These are phyloP conservation scores for Gyrodactylus salaris DNA, from an alignment of 1,140 invertebrate species.

Conservation along the genomic window DNA sequence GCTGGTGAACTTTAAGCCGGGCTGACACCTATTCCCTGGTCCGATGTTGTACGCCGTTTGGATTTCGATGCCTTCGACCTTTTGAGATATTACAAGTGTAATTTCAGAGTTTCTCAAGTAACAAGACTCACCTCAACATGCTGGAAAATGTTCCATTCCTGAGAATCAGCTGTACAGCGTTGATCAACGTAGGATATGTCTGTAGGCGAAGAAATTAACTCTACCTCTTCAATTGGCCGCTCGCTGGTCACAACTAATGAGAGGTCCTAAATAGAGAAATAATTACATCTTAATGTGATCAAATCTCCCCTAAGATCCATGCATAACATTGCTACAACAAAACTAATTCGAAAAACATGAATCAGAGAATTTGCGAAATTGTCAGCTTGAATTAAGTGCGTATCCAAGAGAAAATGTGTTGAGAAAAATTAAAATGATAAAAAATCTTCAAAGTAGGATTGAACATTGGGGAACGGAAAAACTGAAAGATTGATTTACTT, in stretches of 20 bases:
- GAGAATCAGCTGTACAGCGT: not conserved
- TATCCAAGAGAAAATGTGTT: too few relatives aligned
- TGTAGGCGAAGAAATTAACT: not conserved
- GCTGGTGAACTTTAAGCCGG: not conserved
- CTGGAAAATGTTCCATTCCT: conserved; percentile 2
- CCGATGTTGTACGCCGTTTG: conserved; percentile 1
- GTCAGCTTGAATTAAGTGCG: too few relatives aligned
- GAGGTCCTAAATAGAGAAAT: not conserved
- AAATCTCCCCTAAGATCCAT: too few relatives aligned
- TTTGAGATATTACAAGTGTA: not conserved
- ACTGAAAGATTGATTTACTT: too few relatives aligned
- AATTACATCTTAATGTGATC: too few relatives aligned
- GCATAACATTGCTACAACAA: too few relatives aligned
- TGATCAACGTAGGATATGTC: not conserved
- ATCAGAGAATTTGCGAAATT: too few relatives aligned
- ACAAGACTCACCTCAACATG: not conserved
- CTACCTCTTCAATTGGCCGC: not conserved
- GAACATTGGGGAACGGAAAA: too few relatives aligned
- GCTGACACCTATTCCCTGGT: not conserved
- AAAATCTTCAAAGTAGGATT: too few relatives aligned
- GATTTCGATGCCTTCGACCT: not conserved
- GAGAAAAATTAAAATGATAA: too few relatives aligned
- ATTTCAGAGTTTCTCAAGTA: not conserved
- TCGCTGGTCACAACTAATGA: conserved; percentile 1
- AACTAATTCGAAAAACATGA: too few relatives aligned